Percentiles rank a stretch among this genome's conserved stretches.
phyloP scores from a whole-genome alignment of 2,113 vertebrate genomes.

The Crotalus tigris region DNA sequence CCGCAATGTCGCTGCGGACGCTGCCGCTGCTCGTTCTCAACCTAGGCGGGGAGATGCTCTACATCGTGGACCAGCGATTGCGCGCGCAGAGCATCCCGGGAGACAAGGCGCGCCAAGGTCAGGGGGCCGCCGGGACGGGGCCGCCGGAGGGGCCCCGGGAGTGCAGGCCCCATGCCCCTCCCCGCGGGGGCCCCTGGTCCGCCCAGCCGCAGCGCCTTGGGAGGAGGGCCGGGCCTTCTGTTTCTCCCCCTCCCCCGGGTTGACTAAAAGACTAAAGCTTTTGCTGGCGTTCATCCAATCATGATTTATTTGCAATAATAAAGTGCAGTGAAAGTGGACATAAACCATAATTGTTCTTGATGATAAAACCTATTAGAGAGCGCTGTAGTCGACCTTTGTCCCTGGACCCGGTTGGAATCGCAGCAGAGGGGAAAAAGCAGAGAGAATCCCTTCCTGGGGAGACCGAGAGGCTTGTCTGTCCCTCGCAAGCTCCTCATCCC shows the following conservation, averaged over 20 bases:
- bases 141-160: not conserved
- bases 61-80: conserved; percentile 89
- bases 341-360: not conserved
- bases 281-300: not conserved
- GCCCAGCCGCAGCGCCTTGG: not conserved
- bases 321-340: not conserved
- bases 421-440: not conserved
- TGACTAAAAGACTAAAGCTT: not conserved
- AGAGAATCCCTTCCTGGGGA: not conserved
- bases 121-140: not conserved
- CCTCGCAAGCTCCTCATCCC: too few species aligned
- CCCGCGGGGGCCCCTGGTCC: not conserved
- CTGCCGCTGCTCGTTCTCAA: conserved; percentile 91
- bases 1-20: conserved; percentile 81
- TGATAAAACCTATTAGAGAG: not conserved
- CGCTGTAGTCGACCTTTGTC: not conserved
- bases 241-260: too few species aligned
- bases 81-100: conserved; percentile 86
- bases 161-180: not conserved
- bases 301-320: not conserved
- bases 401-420: not conserved
- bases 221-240: not conserved
- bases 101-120: conserved; percentile 90
- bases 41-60: conserved; percentile 91
- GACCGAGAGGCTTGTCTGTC: not conserved